Evolutionary conservation across 2,797 vertebrate species (phyloP), one percentile per base, ranked within the genome.

Genomic region (Tinamus major): DNA sequence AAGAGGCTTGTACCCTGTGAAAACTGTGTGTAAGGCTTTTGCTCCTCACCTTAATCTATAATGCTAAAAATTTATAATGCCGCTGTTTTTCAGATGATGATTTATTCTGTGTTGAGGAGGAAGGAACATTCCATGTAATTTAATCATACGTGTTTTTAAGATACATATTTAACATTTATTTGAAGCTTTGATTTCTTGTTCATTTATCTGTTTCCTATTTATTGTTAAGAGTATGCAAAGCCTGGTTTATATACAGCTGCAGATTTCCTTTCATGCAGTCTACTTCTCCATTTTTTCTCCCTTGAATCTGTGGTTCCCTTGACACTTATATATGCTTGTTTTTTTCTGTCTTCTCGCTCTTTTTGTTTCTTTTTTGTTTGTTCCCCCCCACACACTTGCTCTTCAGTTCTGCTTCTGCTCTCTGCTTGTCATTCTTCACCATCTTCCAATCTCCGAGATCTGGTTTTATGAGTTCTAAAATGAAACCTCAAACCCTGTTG

Each of bases 391-490:
- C 12, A 17, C 12, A n/a, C 27, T 58, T 78, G 16, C n/a, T 82
- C 75, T 79, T n/a, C 21, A 21, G 10, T 74, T 86, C 56, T 72
- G 14, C 35, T 74, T 78, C 64, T 79, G 11, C 35, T 75, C 23
- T 58, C 37, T 63, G 17, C 29, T 70, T 89, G 68, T 65, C 53
- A 76, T 71, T 86, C 48, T 76, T 70, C 64, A 56, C 26, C 27
- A 53, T 82, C 58, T 86, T 79, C 11, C 26, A 44, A 1, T 71
- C 33, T 80, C 33, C 11, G 8, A 67, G 29, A n/a, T 56, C 41
- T 61, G 24, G 7, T 76, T 91, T 77, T 87, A 65, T 79, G 79
- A 61, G 35, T 91, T 88, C 48, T 85, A 55, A 93, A 91, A 77
- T 53, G 55, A 84, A 88, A 63, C 24, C 61, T 72, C 64, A 67